Base-by-base conservation (phyloP, 2,113 vertebrate species). In the Orientallactaga bullata region DNA sequence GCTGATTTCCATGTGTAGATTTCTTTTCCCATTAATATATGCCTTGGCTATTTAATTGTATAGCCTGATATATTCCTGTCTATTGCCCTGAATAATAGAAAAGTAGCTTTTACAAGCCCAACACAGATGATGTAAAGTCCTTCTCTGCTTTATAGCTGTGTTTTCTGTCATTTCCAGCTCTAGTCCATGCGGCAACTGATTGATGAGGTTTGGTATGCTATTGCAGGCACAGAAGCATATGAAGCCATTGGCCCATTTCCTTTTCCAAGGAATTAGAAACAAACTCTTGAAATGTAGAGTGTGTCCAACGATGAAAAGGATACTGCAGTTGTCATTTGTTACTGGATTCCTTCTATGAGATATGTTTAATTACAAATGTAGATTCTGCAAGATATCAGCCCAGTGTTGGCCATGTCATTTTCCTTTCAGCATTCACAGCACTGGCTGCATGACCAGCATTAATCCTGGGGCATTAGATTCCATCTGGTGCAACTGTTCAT, bases 401-500 rank as follows among this genome's bases (percentile, higher is more conserved):
- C 39, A 61, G 16, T 79, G 26, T 65, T 63, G 42, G 60, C 30
- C 13, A 30, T 51, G 69, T 82, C 16, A 3, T n/a, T 81, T 78
- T 81, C 12, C 47, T 82, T 87, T 15, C 32, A 68, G 78, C 7
- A 58, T 88, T 88, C 16, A 23, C 78, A 68, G 88, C 69, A 79
- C 87, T 71, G 11, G 86, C 18, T 96, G 94, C 91, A 72, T 32
- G 63, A 60, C 71, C 60, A 30, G 30, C 20, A 17, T 80, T 65
- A 39, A 82, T 86, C 80, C 58, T 73, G 89, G 89, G 88, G 82
- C 5, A 6, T 79, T 96, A 94, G 80, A 85, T 61, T 69, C 73
- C 76, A 93, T 94, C 88, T 90, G 91, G 0, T 96, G 90, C 94
- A 96, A 0, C 13, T 23, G 86, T 82, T 90, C 65, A 88, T 96